Base-by-base conservation (phyloP, 2,888 invertebrate species). In the Ormyrus thymus region DNA sequence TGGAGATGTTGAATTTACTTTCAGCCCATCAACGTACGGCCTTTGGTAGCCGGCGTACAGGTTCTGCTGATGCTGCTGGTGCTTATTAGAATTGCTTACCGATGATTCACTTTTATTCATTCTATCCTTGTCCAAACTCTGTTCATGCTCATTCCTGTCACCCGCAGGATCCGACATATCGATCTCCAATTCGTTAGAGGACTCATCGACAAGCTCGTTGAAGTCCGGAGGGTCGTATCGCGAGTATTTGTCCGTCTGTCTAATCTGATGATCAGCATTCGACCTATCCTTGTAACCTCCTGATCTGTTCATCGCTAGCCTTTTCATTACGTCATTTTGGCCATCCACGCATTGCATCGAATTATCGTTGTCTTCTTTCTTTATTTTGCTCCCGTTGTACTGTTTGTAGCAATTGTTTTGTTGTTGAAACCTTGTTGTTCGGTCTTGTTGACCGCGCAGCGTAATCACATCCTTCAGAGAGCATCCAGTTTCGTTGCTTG, bases 151-250 rank as follows among this genome's bases (percentile, higher is more conserved):
- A 75, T 93, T 93, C 84, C 92, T 93, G 75, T 94, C 94, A n/a
- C 92, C 92, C 46, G 92, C 91, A 61, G 94, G 92, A 83, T 95
- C 95, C 0, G 95, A 94, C 93, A 95, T 95, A 87, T 95, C 95
- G 84, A 95, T 95, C 89, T 95, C 95, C 75, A 95, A 87, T 86
- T 95, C 95, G 86, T 95, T 95, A 78, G 95, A 95, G 58, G 95
- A 95, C 84, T 95, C 95, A 88, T 95, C 95, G 7, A 94, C 94
- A 43, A 88, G 80, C 86, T 95, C 95, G 88, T 95, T 95, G 86
- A 95, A 95, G 87, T 95, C 95, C 1, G 93, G 93, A 7, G 93
- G 93, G 78, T 94, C 94, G 89, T 95, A 95, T 79, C 93, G 92
- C 0, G 92, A 91, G 82, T 92, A 92, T 84, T 92, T 92, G 80